Evolutionary conservation across 2,797 vertebrate genomes (phyloP).

Genomic region (Percopsis omiscomaycus): DNA sequence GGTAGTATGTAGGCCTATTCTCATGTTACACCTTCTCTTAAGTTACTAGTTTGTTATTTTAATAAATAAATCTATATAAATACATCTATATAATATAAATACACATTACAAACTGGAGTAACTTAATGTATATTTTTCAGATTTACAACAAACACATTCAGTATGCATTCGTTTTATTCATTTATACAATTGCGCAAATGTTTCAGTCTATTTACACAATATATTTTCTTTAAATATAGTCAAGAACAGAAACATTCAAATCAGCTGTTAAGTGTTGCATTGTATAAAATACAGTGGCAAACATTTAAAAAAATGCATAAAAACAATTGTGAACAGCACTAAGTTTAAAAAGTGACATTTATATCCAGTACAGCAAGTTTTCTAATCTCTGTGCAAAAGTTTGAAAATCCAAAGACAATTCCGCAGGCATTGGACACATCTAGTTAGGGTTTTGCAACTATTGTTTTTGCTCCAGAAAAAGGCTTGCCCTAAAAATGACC

Average conservation of each 20-base stretch:
- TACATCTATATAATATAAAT: no score
- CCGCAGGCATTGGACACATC: conserved; percentile 31
- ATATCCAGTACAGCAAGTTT: conserved; percentile 74
- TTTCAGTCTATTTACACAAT: conserved; percentile 70
- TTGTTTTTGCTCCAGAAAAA: no score
- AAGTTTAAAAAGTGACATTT: conserved; percentile 81
- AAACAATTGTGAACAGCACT: conserved; percentile 81
- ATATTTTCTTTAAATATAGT: conserved; percentile 74
- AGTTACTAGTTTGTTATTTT: neutral
- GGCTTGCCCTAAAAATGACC: no score
- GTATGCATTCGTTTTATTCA: conserved; percentile 70
- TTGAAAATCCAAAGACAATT: conserved; percentile 68
- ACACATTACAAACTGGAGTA: neutral
- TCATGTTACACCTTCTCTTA: neutral
- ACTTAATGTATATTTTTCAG: conserved; percentile 42
- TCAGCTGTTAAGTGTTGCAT: conserved; percentile 84
- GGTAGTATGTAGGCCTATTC: neutral
- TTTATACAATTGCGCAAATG: conserved; percentile 65
- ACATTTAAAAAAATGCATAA: conserved; percentile 82
- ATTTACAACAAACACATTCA: conserved; percentile 53
- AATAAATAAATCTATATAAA: no score
- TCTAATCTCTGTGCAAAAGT: conserved; percentile 80
- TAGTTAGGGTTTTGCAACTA: neutral
- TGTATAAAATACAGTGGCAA: conserved; percentile 89
- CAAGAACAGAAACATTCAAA: conserved; percentile 85